Percentiles rank a stretch among this genome's conserved stretches.
Conservation (phyloP, 2,797 vertebrate species). For the Parauchenoglanis ngamensis region DNA sequence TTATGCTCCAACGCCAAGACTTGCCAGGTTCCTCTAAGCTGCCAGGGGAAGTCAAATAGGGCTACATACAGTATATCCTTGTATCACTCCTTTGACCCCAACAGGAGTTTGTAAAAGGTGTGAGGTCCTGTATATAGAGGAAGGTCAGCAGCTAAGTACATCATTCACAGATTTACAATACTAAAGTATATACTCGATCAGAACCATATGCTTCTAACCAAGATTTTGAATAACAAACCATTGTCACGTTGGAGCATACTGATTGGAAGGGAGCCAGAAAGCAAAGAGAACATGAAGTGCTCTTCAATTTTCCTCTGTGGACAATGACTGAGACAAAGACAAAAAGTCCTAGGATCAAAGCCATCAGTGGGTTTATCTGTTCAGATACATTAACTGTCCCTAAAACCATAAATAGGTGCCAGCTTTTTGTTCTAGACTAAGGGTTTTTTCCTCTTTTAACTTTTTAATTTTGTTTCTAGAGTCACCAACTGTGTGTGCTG, state of each 20-base stretch:
- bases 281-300: neutral
- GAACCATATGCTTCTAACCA: neutral
- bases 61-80: constrained; percentile 3
- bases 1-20: constrained; percentile 22
- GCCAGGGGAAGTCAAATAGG: constrained; percentile 33
- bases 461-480: constrained; percentile 7
- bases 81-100: neutral
- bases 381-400: constrained; percentile 28
- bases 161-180: neutral
- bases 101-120: constrained; percentile 43
- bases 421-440: constrained; percentile 21
- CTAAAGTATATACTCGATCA: constrained; percentile 12
- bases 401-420: constrained; percentile 13
- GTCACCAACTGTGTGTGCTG: constrained; percentile 36
- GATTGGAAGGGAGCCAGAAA: neutral
- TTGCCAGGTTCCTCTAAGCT: constrained; percentile 44
- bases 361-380: constrained; percentile 41
- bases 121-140: constrained; percentile 63
- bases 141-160: neutral
- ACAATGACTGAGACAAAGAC: constrained; percentile 38
- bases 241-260: neutral
- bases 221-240: neutral
- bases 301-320: neutral
- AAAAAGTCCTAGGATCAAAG: constrained; percentile 27
- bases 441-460: constrained; percentile 30